Percentiles rank a stretch among this genome's conserved stretches.
phyloP scores from a whole-genome alignment of 2,113 vertebrate genomes.

The Plestiodon gilberti region DNA sequence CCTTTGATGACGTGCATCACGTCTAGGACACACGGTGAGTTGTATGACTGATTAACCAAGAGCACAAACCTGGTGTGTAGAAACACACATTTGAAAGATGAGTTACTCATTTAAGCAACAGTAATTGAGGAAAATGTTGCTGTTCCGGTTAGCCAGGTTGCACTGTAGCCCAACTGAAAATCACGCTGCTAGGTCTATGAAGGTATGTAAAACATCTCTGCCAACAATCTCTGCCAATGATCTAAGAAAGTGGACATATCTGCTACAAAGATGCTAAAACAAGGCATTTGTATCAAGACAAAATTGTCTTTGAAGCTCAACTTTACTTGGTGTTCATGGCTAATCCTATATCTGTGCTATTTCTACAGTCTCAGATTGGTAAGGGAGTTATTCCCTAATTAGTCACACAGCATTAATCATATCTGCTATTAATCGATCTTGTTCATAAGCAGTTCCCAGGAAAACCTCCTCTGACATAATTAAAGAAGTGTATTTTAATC shows the following conservation, averaged over 20 bases:
- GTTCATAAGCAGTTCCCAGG: conserved; percentile 25
- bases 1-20: background rate
- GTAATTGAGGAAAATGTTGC: conserved; percentile 43
- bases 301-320: background rate
- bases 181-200: background rate
- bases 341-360: background rate
- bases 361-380: background rate
- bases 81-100: background rate
- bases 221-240: background rate
- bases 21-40: background rate
- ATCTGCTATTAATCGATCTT: background rate
- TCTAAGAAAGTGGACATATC: background rate
- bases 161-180: conserved; percentile 5
- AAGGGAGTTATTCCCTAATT: background rate
- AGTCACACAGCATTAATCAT: background rate
- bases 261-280: rapidly evolving
- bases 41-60: background rate
- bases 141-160: conserved; percentile 49
- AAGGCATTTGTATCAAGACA: background rate
- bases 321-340: background rate
- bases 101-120: background rate
- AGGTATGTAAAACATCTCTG: background rate
- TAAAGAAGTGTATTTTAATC: background rate
- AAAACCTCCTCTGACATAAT: rapidly evolving
- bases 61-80: background rate